phyloP scores from a whole-genome alignment of 2,797 vertebrate species.

The Parotocinclus haroldoi region DNA sequence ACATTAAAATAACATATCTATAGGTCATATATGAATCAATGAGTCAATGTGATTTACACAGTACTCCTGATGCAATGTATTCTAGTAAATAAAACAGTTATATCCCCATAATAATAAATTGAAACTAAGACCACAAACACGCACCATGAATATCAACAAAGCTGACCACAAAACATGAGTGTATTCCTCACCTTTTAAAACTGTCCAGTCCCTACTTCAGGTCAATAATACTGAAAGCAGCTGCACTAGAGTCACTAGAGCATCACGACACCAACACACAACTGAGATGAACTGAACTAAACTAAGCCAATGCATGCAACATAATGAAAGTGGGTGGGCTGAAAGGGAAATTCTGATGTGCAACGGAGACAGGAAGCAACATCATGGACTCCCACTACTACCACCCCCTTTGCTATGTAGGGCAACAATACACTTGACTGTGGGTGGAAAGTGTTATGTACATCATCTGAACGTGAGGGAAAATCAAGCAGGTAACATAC shows the following conservation, averaged over 20 bases:
- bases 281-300: constrained; percentile 50
- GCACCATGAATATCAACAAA: too few relatives aligned
- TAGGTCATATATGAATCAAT: too few relatives aligned
- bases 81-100: too few relatives aligned
- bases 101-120: too few relatives aligned
- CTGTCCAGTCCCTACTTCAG: constrained; percentile 58
- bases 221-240: constrained; percentile 51
- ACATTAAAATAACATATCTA: too few relatives aligned
- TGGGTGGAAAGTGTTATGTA: constrained; percentile 51
- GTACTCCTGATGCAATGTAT: too few relatives aligned
- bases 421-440: constrained; percentile 19
- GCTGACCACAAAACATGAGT: too few relatives aligned
- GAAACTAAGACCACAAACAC: too few relatives aligned
- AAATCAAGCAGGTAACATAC: constrained; percentile 2
- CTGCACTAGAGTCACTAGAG: constrained; percentile 54
- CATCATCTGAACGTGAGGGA: constrained; percentile 32
- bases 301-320: constrained; percentile 47
- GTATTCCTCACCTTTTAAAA: constrained; percentile 64
- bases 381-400: constrained; percentile 67
- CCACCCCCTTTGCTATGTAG: constrained; percentile 47
- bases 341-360: constrained; percentile 75
- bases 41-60: too few relatives aligned
- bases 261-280: constrained; percentile 31
- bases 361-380: constrained; percentile 73
- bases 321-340: constrained; percentile 60